Percentiles rank a stretch among this genome's conserved stretches.
Evolutionary conservation across 2,888 invertebrate genomes (phyloP).

Genomic region (Drosophila buzzatii): DNA sequence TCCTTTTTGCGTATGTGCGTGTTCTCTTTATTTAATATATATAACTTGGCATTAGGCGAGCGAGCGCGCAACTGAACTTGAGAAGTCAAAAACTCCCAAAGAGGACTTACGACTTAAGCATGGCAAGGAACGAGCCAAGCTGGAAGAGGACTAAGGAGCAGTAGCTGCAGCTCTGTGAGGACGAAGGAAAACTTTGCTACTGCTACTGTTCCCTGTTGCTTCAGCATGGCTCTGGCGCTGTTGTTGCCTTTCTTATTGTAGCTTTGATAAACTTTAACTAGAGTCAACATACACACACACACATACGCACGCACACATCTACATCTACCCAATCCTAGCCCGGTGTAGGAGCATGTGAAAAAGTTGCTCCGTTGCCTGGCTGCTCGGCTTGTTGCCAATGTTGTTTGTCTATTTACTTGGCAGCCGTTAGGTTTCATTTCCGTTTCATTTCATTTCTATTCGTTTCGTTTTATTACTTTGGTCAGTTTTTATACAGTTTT

Average conservation of each 20-base stretch:
- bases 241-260: slow-evolving; percentile 47
- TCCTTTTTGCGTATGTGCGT: slow-evolving; percentile 28
- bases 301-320: slow-evolving; percentile 22
- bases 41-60: slow-evolving; percentile 74
- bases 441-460: slow-evolving; percentile 78
- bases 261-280: slow-evolving; percentile 79
- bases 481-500: slow-evolving; percentile 70
- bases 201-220: slow-evolving; percentile 47
- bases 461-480: slow-evolving; percentile 77
- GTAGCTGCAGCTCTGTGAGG: slow-evolving; percentile 11
- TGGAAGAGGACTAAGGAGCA: slow-evolving; percentile 6
- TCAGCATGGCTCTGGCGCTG: slow-evolving; percentile 15
- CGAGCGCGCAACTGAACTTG: slow-evolving; percentile 68
- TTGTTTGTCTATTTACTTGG: slow-evolving; percentile 79
- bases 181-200: slow-evolving; percentile 62
- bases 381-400: slow-evolving; percentile 57
- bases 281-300: slow-evolving; percentile 57
- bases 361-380: slow-evolving; percentile 52
- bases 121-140: slow-evolving; percentile 20
- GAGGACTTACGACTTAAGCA: slow-evolving; percentile 74
- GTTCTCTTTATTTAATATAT: slow-evolving; percentile 63
- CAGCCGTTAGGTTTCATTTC: slow-evolving; percentile 81
- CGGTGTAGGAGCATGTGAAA: slow-evolving; percentile 66
- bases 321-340: not conserved
- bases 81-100: slow-evolving; percentile 80